Conservation (phyloP, 2,888 invertebrate species). For the Zaprionus obscuricornis region DNA sequence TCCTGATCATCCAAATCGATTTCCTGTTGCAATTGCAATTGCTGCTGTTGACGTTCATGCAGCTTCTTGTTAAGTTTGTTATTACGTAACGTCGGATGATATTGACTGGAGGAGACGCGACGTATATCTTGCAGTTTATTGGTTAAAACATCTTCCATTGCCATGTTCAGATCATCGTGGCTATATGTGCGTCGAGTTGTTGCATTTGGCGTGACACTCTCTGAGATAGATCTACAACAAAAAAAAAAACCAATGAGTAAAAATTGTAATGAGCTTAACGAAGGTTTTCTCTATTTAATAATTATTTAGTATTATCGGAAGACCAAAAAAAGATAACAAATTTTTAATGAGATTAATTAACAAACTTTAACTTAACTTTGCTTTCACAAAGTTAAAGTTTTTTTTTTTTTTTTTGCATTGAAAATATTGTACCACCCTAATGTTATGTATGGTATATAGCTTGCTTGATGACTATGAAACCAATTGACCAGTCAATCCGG, state of each 20-base stretch:
- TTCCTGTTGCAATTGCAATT: slow-evolving; percentile 65
- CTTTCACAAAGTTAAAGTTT: no score
- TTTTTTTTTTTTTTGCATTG: no score
- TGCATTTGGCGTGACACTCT: slow-evolving; percentile 84
- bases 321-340: no score
- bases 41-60: slow-evolving; percentile 55
- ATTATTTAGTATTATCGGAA: no score
- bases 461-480: no score
- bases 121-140: slow-evolving; percentile 92
- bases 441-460: no score
- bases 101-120: slow-evolving; percentile 95
- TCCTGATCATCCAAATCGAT: slow-evolving; percentile 73
- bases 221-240: slow-evolving; percentile 86
- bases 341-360: neutral
- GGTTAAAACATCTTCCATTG: slow-evolving; percentile 96
- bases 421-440: no score
- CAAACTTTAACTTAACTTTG: neutral
- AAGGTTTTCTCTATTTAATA: no score
- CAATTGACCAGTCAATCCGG: slow-evolving; percentile 48
- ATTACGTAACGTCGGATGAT: slow-evolving; percentile 98
- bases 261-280: no score
- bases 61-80: slow-evolving; percentile 98
- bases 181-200: slow-evolving; percentile 91
- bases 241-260: neutral
- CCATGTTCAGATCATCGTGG: slow-evolving; percentile 96